Evolutionary conservation across 2,888 invertebrate species (phyloP).

Genomic region (Ophonus ardosiacus): DNA sequence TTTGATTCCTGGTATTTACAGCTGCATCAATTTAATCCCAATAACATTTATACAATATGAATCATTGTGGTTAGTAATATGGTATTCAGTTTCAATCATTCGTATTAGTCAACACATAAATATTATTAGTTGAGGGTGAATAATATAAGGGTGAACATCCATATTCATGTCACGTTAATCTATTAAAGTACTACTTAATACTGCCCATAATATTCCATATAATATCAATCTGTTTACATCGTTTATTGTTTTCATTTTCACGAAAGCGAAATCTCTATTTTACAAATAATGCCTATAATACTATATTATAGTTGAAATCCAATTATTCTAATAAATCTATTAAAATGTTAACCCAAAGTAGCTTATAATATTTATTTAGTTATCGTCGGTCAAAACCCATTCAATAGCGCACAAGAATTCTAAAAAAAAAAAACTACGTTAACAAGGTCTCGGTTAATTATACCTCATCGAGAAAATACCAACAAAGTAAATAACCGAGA

Average conservation of each 20-base stretch:
- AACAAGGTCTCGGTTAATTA: constrained; percentile 69
- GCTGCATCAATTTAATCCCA: neutral
- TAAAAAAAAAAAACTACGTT: constrained; percentile 25
- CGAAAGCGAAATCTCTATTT: neutral
- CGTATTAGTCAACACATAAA: neutral
- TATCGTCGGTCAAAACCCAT: constrained; percentile 22
- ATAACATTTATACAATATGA: neutral
- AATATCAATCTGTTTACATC: neutral
- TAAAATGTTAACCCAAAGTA: neutral
- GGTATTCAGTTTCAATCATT: neutral
- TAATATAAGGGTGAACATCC: neutral
- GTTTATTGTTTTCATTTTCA: neutral
- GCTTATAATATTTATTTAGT: constrained; percentile 33
- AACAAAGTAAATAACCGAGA: constrained; percentile 60
- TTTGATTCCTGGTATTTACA: neutral
- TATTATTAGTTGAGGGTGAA: neutral
- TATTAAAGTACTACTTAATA: neutral
- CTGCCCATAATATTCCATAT: neutral
- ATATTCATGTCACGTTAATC: neutral
- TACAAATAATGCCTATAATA: neutral
- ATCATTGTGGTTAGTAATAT: neutral
- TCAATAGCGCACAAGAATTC: constrained; percentile 54
- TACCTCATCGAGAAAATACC: constrained; percentile 68
- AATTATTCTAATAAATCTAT: constrained; percentile 31
- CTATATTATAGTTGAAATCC: neutral